Evolutionary conservation across 1,140 invertebrate genomes (phyloP).

Genomic region (Carcinoscorpius rotundicauda): DNA sequence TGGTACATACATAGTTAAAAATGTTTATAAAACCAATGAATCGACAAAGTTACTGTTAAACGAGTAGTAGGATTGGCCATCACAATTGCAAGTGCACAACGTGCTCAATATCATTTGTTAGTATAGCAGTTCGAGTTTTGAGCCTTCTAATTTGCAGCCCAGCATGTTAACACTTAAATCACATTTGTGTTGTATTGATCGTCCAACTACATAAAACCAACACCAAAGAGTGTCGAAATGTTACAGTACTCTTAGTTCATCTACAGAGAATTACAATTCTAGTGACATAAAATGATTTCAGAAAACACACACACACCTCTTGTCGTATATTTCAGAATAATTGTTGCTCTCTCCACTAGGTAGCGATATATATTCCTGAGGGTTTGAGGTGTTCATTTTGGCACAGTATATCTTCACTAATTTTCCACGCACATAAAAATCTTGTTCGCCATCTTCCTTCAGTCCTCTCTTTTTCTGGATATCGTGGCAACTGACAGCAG

Average conservation of each 20-base stretch:
- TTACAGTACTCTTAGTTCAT: constrained; percentile 4
- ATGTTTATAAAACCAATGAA: too few species aligned
- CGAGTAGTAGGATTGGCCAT: too few species aligned
- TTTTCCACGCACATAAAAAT: constrained; percentile 44
- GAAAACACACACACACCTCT: constrained; percentile 38
- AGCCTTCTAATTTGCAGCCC: too few species aligned
- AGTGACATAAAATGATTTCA: too few species aligned
- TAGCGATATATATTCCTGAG: constrained; percentile 59
- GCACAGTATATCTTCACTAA: constrained; percentile 49
- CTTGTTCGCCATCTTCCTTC: constrained; percentile 52
- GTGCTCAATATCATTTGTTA: too few species aligned
- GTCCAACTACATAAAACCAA: constrained; percentile 16
- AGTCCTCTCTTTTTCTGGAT: constrained; percentile 30
- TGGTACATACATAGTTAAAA: too few species aligned
- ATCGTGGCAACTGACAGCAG: constrained; percentile 36
- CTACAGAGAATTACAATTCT: background rate
- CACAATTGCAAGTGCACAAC: too few species aligned
- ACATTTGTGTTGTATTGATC: too few species aligned
- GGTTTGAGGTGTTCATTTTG: constrained; percentile 49
- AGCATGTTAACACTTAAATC: too few species aligned
- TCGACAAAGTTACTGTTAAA: too few species aligned
- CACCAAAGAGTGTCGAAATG: background rate
- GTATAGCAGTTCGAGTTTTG: too few species aligned
- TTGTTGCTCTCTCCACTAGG: constrained; percentile 45
- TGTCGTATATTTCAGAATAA: constrained; percentile 55